These are phyloP conservation scores for Nestor notabilis DNA, from an alignment of 2,113 vertebrate genomes.

Conservation along the genomic window DNA sequence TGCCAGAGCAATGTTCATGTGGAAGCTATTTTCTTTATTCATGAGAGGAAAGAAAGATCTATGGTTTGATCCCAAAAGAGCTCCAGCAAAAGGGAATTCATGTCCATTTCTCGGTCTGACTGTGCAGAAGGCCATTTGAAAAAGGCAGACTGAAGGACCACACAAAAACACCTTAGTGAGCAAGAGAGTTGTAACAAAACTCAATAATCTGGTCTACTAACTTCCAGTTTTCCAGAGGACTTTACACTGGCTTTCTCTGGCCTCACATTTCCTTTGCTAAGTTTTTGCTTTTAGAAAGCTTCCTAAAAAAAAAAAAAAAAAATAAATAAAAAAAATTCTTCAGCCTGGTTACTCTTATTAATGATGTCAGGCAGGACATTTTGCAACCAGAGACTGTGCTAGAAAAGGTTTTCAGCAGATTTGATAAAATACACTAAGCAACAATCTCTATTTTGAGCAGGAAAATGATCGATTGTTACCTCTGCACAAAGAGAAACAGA, in stretches of 20 bases:
- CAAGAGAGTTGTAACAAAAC: not conserved
- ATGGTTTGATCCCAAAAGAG: not conserved
- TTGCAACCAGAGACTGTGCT: not conserved
- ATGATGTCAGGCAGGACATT: not conserved
- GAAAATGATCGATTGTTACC: slow-evolving; percentile 11
- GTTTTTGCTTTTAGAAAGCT: not conserved
- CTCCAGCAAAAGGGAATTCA: not conserved
- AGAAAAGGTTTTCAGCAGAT: not conserved
- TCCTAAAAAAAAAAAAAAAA: not conserved
- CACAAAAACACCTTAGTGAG: not conserved
- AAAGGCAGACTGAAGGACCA: not conserved
- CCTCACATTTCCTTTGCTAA: not conserved
- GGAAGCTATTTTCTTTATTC: not conserved
- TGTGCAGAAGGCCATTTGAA: not conserved
- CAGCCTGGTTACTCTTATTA: slow-evolving; percentile 9
- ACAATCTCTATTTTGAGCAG: slow-evolving; percentile 12
- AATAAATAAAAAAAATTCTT: not conserved
- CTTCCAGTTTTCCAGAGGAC: not conserved
- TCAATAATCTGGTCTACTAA: not conserved
- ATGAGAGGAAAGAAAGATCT: not conserved
- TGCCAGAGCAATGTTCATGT: not conserved
- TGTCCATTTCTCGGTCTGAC: not conserved
- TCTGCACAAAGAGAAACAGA: not conserved
- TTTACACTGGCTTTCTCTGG: not conserved
- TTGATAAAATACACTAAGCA: slow-evolving; percentile 15